These are phyloP conservation scores for Sphaerophoria taeniata DNA, from an alignment of 2,888 invertebrate species.

Conservation along the genomic window DNA sequence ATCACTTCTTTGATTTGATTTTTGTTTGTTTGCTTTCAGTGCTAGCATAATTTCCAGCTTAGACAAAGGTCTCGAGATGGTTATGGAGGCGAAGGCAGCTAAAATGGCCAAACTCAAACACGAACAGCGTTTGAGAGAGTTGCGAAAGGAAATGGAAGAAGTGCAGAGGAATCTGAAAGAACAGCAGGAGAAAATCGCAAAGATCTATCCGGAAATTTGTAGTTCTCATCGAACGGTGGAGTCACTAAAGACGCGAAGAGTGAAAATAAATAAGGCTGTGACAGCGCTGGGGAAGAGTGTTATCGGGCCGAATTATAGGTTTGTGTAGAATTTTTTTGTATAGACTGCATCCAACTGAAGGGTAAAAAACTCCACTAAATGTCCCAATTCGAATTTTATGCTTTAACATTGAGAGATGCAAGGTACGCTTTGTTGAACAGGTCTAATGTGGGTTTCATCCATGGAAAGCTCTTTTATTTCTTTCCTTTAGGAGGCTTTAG, in stretches of 20 bases:
- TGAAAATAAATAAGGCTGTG: slow-evolving; percentile 78
- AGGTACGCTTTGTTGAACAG: too few relatives aligned
- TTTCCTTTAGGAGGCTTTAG: too few relatives aligned
- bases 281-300: slow-evolving; percentile 78
- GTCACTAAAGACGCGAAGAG: slow-evolving; percentile 78
- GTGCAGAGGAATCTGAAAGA: slow-evolving; percentile 77
- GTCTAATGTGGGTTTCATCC: too few relatives aligned
- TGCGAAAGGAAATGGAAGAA: slow-evolving; percentile 78
- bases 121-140: slow-evolving; percentile 78
- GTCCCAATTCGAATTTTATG: too few relatives aligned
- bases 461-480: too few relatives aligned
- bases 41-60: slow-evolving; percentile 79
- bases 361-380: too few relatives aligned
- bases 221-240: slow-evolving; percentile 79
- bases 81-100: slow-evolving; percentile 78
- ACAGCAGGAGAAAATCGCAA: slow-evolving; percentile 78
- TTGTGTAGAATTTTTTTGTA: slow-evolving; percentile 2
- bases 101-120: slow-evolving; percentile 78
- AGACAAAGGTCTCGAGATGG: slow-evolving; percentile 79
- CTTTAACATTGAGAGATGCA: too few relatives aligned
- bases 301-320: slow-evolving; percentile 78
- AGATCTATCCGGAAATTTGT: slow-evolving; percentile 80
- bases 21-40: slow-evolving; percentile 67
- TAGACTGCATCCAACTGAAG: neutral
- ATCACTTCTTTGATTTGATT: neutral